Base-by-base conservation (phyloP, 2,113 vertebrate genomes). In the Pavo muticus region DNA sequence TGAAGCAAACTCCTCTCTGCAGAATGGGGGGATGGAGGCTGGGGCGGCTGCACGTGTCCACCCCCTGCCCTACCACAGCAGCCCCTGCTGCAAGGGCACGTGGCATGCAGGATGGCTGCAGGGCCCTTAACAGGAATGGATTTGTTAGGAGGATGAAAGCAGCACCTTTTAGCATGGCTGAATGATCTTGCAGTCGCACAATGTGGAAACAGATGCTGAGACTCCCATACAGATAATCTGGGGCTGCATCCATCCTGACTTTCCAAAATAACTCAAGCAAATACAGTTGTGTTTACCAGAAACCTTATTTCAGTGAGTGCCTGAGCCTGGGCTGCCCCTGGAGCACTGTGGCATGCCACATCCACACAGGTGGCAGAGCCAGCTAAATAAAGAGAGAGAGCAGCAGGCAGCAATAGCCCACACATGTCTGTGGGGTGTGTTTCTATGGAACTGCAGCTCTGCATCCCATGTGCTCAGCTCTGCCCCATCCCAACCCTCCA, bases 21-120 rank as follows among this genome's bases (percentile, higher is more conserved):
- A 88, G 42, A 44, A 27, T 0, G 39, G 52, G 54, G 37, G 11
- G 30, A 44, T 4, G 9, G 37, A 37, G 73, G 19, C 14, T 44
- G 27, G 6, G 35, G 11, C 0, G 2, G 45, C 39, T 48, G 30
- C 52, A 24, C 1, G 10, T 5, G 4, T 60, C 35, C 40, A 35
- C 40, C 35, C 19, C 50, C 16, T 10, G 8, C 21, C 57, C 57
- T 12, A 39, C 32, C 4, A 12, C 39, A 44, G 24, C 48, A 75
- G 56, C 56, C 21, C 17, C 39, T 60, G 29, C 37, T 45, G 44
- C 18, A 45, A 30, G 0, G 8, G 39, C 48, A 19, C 16, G 6
- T 4, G 1, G 68, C 42, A 44, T 14, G 61, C 16, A 48, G 45
- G 35, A 44, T 24, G 23, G 45, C 65, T 67, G n/a, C 32, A 32